Base-by-base conservation (phyloP, 2,113 vertebrate genomes). In the Dasypus novemcinctus region DNA sequence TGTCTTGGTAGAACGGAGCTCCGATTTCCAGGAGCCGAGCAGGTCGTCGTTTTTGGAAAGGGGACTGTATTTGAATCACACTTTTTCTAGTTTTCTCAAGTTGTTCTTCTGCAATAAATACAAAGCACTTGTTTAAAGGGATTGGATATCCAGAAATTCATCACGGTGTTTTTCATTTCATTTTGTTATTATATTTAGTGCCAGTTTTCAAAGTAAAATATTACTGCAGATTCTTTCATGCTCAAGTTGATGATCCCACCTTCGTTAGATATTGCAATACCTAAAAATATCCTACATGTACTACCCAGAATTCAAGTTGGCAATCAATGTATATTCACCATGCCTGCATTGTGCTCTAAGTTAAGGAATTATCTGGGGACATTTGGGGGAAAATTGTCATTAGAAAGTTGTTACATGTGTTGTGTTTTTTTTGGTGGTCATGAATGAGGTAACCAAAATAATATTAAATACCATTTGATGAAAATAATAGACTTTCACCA, bases 1-100 rank as follows among this genome's bases (percentile, higher is more conserved):
- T 98, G 82, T 99, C 99, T 93, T 99, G 99, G 97, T 99, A 99
- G 98, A 99, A 99, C 11, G 99, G 99, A 5, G 98, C 98, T 84
- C 99, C 99, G 8, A 99, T 98, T 98, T 99, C 99, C 54, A 99
- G 98, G 43, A 98, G 98, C 79, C 98, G 98, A 4, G 98, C 63
- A 0, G 98, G 97, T 90, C 98, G 98, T 90, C 99, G 98, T 91
- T 98, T 97, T 90, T 98, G 98, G 90, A 98, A 98, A 0, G 98
- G 94, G 18, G 98, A 97, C 75, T 98, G 97, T 17, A 81, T 13
- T 25, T 97, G 98, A 36, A 29, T 4, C 61, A 75, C 27, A 8
- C 92, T 97, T 71, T 98, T 98, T 29, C 97, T 97, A 4, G 81
- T 17, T 90, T 98, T 98, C 41, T 74, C 96, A 78, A 88, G 33